phyloP scores from a whole-genome alignment of 2,888 invertebrate species.

The Pachymerium ferrugineum region DNA sequence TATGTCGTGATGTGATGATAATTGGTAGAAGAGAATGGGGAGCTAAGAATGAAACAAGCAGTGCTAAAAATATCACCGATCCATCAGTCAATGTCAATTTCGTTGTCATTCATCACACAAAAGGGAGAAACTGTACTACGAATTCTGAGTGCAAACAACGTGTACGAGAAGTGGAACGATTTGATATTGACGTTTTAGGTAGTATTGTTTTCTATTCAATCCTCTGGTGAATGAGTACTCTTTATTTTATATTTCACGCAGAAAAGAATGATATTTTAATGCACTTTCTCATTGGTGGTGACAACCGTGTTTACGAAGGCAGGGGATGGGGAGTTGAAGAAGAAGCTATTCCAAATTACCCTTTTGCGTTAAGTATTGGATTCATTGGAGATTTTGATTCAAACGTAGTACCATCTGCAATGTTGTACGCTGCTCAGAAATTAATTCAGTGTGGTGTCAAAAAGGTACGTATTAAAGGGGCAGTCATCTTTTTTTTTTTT shows the following conservation, averaged over 20 bases:
- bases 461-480: not conserved
- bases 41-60: not conserved
- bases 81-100: not conserved
- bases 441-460: not conserved
- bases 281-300: not conserved
- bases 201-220: too few relatives aligned
- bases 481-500: too few relatives aligned
- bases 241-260: not conserved
- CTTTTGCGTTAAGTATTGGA: not conserved
- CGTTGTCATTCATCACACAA: not conserved
- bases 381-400: not conserved
- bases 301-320: not conserved
- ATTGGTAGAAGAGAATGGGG: not conserved
- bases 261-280: not conserved
- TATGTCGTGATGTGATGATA: not conserved
- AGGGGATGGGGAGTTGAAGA: constrained; percentile 4
- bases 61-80: not conserved
- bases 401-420: not conserved
- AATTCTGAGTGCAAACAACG: not conserved
- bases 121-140: not conserved
- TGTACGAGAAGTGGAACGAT: not conserved
- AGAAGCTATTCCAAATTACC: not conserved
- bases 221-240: too few relatives aligned
- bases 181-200: not conserved
- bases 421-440: not conserved